Percentiles rank a stretch among this genome's conserved stretches.
phyloP scores from a whole-genome alignment of 2,113 vertebrate genomes.

The Delphinapterus leucas region DNA sequence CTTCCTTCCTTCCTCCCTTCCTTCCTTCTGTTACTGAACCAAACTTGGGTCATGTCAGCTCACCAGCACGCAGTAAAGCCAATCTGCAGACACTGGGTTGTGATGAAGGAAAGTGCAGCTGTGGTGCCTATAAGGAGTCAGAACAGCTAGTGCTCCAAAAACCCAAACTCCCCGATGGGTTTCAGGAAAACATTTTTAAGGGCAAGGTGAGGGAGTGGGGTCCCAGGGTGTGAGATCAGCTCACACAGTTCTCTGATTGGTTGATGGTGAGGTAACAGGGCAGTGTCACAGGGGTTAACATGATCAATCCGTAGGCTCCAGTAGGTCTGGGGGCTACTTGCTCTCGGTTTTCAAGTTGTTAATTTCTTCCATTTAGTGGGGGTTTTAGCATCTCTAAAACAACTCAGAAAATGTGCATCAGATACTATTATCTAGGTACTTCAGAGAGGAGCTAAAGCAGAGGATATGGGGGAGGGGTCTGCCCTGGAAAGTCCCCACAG shows the following conservation, averaged over 20 bases:
- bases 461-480: not conserved
- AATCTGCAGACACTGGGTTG: not conserved
- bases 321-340: not conserved
- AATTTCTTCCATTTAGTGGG: not conserved
- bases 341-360: not conserved
- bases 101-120: not conserved
- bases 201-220: not conserved
- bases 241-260: not conserved
- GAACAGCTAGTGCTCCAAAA: not conserved
- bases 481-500: not conserved
- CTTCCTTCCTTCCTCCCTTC: too few relatives aligned
- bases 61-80: fast-evolving
- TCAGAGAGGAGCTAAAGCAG: not conserved
- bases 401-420: not conserved
- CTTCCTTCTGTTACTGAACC: not conserved
- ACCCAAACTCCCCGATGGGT: not conserved
- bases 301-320: not conserved
- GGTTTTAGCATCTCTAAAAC: not conserved
- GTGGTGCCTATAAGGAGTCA: not conserved
- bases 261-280: not conserved
- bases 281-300: not conserved
- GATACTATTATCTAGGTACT: not conserved
- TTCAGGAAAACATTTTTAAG: fast-evolving
- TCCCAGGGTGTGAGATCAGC: not conserved
- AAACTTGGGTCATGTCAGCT: not conserved